A percentile compares a stretch with the other conserved stretches of the same genome.
phyloP scores from a whole-genome alignment of 2,113 vertebrate genomes.

The Carettochelys insculpta region DNA sequence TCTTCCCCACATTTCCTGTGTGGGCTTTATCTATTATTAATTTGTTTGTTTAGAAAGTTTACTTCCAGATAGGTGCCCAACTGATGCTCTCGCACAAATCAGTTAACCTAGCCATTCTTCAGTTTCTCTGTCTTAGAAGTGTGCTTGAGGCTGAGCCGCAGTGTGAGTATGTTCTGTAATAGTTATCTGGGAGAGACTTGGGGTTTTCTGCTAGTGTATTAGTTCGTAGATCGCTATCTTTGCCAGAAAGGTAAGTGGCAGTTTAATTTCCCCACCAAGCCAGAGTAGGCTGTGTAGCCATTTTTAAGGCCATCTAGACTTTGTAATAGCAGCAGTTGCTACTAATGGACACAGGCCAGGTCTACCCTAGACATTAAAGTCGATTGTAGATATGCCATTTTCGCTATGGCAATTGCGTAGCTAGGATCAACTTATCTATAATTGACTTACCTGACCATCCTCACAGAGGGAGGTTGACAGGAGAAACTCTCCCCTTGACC shows the following conservation, averaged over 20 bases:
- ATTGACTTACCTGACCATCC: too few relatives aligned
- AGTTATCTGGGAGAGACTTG: accelerated
- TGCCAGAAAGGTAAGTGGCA: neutral
- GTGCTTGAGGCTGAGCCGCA: accelerated
- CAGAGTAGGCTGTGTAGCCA: too few relatives aligned
- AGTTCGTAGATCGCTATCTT: neutral
- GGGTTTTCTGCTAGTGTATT: too few relatives aligned
- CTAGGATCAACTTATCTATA: too few relatives aligned
- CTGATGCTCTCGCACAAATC: accelerated
- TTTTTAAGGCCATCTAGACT: neutral
- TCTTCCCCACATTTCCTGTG: neutral
- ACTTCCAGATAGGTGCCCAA: neutral
- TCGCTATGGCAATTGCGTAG: too few relatives aligned
- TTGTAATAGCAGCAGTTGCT: neutral
- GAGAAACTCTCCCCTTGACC: too few relatives aligned
- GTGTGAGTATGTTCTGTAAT: accelerated
- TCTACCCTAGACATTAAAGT: too few relatives aligned
- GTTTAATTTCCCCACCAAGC: neutral
- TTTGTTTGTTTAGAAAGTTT: neutral
- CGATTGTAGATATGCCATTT: too few relatives aligned
- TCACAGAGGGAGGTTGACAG: too few relatives aligned
- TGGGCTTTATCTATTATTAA: neutral
- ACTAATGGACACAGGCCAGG: neutral
- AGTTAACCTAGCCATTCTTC: accelerated
- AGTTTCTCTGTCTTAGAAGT: accelerated